Percentiles rank a stretch among this genome's conserved stretches.
Conservation (phyloP, 2,113 vertebrate genomes). For the Rallus limicola region DNA sequence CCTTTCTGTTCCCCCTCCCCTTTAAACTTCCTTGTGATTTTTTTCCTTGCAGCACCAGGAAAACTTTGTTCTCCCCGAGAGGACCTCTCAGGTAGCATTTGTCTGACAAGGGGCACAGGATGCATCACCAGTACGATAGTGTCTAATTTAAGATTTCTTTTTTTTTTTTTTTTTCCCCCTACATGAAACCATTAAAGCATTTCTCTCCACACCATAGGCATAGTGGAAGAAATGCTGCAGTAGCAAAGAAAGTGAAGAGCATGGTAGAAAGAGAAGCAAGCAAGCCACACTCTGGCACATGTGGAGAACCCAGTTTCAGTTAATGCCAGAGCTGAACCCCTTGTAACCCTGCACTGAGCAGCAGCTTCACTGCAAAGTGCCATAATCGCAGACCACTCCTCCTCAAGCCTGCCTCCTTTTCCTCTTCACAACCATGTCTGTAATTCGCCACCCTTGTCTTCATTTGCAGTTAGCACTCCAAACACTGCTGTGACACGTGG, state of each 20-base stretch:
- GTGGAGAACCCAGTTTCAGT: neutral
- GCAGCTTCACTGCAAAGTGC: neutral
- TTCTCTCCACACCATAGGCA: neutral
- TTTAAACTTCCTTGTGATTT: neutral
- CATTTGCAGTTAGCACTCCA: neutral
- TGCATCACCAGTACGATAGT: neutral
- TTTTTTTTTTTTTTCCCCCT: neutral
- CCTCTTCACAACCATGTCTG: neutral
- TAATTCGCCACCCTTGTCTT: constrained; percentile 10
- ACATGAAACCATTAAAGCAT: neutral
- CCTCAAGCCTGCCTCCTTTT: neutral
- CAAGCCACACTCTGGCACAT: neutral
- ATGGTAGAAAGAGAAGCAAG: neutral
- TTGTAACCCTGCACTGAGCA: neutral
- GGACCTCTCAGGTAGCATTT: neutral
- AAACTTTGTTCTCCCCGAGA: neutral
- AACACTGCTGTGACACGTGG: neutral
- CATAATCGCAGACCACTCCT: neutral
- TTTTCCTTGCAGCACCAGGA: neutral
- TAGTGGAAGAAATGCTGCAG: neutral
- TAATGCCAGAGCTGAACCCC: neutral
- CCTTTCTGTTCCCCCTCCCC: neutral
- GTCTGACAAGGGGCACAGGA: neutral
- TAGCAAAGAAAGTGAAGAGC: neutral
- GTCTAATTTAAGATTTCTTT: neutral